Base-by-base conservation (phyloP, 2,888 invertebrate genomes). In the Meganola albula region DNA sequence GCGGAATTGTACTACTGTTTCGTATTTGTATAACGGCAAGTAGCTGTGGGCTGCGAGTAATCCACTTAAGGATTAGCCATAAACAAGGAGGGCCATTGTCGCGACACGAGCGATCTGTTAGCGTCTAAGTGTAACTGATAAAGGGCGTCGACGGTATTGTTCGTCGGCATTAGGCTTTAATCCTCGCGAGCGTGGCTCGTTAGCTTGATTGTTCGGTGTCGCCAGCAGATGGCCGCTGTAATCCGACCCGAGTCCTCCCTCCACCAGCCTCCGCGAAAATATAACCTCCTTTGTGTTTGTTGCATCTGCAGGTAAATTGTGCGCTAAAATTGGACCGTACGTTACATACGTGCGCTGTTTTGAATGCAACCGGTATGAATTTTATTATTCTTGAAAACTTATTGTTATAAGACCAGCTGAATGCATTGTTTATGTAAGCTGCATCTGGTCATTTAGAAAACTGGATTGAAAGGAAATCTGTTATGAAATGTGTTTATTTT, bases 221-320 rank as follows among this genome's bases (percentile, higher is more conserved):
- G 73, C 65, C 63, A 64, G 78, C 83, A 84, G 80, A 80, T 83
- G 83, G 77, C 72, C 77, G 71, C 56, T 60, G 83, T 84, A 83
- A 84, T 83, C 80, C 80, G 76, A 80, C 63, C 68, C 73, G 64
- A 53, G 51, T 46, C 49, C 43, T 48, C 52, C 40, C 24, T 29
- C 16, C 36, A 36, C 36, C 44, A 50, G 56, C 57, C 53, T 46
- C 57, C 57, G 53, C n/a, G n/a, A n/a, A 49, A 53, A 49, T 52
- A 45, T 49, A 74, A 71, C 63, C 76, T 78, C 82, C 82, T 83
- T 84, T 83, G 79, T 83, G 74, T 77, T 74, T 74, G 80, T 75
- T 83, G 82, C 84, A 84, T 83, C 80, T 84, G 84, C 82, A 83
- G 84, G 83, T 84, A 82, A 82, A 80, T 82, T 80, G 82, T 72